A percentile compares a stretch with the other conserved stretches of the same genome.
These are phyloP conservation scores for Oreochromis mossambicus DNA, from an alignment of 2,797 vertebrate genomes.

Conservation along the genomic window DNA sequence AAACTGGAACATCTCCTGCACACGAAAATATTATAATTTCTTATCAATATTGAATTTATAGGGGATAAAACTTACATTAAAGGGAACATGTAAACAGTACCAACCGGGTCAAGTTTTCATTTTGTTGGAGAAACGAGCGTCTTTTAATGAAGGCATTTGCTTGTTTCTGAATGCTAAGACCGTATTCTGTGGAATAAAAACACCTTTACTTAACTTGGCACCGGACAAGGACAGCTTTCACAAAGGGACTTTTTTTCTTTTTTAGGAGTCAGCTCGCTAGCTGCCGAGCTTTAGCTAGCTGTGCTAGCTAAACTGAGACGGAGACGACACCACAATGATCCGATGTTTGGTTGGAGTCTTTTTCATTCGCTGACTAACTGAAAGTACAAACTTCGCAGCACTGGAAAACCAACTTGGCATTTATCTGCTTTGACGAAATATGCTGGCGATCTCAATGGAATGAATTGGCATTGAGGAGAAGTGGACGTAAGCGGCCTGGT, in stretches of 20 bases:
- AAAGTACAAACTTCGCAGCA: conserved; percentile 21
- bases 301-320: conserved; percentile 73
- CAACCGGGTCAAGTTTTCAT: conserved; percentile 84
- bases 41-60: conserved; percentile 76
- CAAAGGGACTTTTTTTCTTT: conserved; percentile 73
- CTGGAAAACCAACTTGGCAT: conserved; percentile 28
- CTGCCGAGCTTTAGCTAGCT: conserved; percentile 72
- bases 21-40: conserved; percentile 84
- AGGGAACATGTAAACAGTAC: conserved; percentile 84
- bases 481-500: conserved; percentile 72
- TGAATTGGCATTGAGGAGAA: conserved; percentile 75
- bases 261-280: conserved; percentile 70
- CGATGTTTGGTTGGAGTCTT: conserved; percentile 49
- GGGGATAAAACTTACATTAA: conserved; percentile 81
- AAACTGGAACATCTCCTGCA: conserved; percentile 85
- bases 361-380: conserved; percentile 45
- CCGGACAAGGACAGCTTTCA: conserved; percentile 77
- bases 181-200: conserved; percentile 74
- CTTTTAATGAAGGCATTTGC: conserved; percentile 72
- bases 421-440: conserved; percentile 43
- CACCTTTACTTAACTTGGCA: conserved; percentile 73
- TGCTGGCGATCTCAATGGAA: conserved; percentile 57
- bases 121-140: conserved; percentile 79
- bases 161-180: conserved; percentile 72
- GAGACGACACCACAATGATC: conserved; percentile 69